Evolutionary conservation across 1,140 invertebrate genomes (phyloP).

Genomic region (Hycleus cichorii): DNA sequence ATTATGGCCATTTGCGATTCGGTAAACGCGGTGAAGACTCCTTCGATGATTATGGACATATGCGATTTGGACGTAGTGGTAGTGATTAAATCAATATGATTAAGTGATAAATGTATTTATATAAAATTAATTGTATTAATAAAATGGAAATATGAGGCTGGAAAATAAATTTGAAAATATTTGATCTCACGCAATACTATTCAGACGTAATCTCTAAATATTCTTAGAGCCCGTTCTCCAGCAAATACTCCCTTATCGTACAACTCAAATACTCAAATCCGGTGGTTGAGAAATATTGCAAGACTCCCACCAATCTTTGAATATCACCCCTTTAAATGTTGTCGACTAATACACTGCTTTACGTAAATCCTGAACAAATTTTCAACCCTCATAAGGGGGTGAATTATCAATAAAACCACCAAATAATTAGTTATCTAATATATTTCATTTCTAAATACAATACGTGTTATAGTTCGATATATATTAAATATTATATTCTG

Average conservation of each 20-base stretch:
- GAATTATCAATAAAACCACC: neutral
- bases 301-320: too few species aligned
- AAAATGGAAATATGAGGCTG: neutral
- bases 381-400: too few species aligned
- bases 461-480: slow-evolving; percentile 2
- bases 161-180: slow-evolving; percentile 2
- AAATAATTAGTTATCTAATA: neutral
- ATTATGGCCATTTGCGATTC: slow-evolving; percentile 57
- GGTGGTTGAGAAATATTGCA: too few species aligned
- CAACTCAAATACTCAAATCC: too few species aligned
- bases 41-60: slow-evolving; percentile 63
- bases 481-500: too few species aligned
- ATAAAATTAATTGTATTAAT: slow-evolving; percentile 2
- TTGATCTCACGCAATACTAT: too few species aligned
- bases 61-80: slow-evolving; percentile 53
- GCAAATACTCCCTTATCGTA: too few species aligned
- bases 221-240: too few species aligned
- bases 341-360: too few species aligned
- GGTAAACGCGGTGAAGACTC: slow-evolving; percentile 49
- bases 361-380: too few species aligned
- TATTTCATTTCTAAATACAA: slow-evolving; percentile 13
- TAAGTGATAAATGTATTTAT: neutral
- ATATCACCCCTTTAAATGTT: too few species aligned
- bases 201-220: too few species aligned
- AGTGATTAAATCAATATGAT: slow-evolving; percentile 4